Evolutionary conservation across 2,797 vertebrate species (phyloP), one percentile per base, ranked within the genome.

Genomic region (Pseudochromis fuscus): DNA sequence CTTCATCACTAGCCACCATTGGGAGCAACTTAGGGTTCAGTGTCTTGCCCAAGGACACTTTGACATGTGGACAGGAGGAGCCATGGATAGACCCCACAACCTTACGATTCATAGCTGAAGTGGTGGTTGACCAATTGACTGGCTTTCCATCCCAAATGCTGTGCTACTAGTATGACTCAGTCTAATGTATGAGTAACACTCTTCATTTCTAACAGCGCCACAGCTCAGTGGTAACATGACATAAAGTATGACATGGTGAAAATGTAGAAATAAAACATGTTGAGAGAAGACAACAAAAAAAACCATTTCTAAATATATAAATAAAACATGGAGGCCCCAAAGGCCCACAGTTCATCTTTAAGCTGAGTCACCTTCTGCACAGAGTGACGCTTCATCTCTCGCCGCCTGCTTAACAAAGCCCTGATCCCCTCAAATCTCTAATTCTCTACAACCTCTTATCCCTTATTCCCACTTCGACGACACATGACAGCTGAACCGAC

Each of bases 371-470:
- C 53, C 40, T 46, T 72, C 35, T 45, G 23, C 21, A 13, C 24
- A 38, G 44, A 28, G 8, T 15, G 21, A 57, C 25, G 27, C 49
- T 30, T 59, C 42, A 25, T 55, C 31, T 59, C 7, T 56, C 24
- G 42, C 49, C 11, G n/a, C 16, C 21, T 28, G 5, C 30, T 50
- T 24, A 45, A 65, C 16, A 45, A 45, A 51, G 48, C 35, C 57
- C 42, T 51, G 61, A 76, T 56, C 51, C 60, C 15, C 23, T 67
- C 10, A 50, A 27, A 66, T 61, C 50, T 48, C n/a, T 53, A 27
- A 52, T 37, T 49, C 18, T 8, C n/a, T 31, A 15, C 10, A 3
- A 53, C 27, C 18, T 44, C 18, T 48, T 18, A 71, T 60, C 30
- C 21, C 8, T 64, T 40, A 62, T 33, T 40, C 25, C 30, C 38